These are phyloP conservation scores for Hyphantria cunea DNA, from an alignment of 1,140 invertebrate genomes.

Conservation along the genomic window DNA sequence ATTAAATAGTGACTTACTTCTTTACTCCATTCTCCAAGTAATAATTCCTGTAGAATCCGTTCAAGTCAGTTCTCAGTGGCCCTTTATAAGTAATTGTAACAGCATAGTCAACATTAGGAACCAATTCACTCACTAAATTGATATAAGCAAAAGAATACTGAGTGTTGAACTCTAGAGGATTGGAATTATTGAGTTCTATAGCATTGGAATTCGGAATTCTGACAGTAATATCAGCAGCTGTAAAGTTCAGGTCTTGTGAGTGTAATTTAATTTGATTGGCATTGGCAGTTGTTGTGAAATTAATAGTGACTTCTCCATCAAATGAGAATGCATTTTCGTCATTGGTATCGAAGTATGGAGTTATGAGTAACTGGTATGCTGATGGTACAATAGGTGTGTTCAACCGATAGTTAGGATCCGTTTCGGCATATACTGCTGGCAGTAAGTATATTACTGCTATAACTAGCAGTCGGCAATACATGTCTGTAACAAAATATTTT, in stretches of 20 bases:
- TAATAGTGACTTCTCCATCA: conserved; percentile 83
- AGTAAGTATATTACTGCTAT: conserved; percentile 25
- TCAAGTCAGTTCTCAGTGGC: conserved; percentile 82
- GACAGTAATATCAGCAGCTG: conserved; percentile 60
- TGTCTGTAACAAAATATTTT: conserved; percentile 29
- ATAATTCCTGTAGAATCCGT: conserved; percentile 91
- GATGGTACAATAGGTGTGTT: conserved; percentile 83
- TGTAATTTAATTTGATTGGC: conserved; percentile 84
- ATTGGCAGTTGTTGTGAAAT: conserved; percentile 50
- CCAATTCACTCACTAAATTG: conserved; percentile 48
- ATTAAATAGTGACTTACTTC: conserved; percentile 57
- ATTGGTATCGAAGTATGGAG: conserved; percentile 82
- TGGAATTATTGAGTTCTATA: conserved; percentile 37
- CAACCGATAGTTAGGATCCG: conserved; percentile 81
- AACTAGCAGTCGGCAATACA: conserved; percentile 10
- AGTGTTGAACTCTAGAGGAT: conserved; percentile 56
- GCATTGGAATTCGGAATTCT: conserved; percentile 38
- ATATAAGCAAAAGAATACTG: conserved; percentile 67
- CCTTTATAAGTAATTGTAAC: conserved; percentile 82
- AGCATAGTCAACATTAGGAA: conserved; percentile 47
- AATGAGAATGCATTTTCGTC: conserved; percentile 83
- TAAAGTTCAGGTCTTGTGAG: conserved; percentile 82
- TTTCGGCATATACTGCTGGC: background rate
- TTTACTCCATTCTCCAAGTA: conserved; percentile 83
- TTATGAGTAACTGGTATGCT: conserved; percentile 85